A percentile compares a stretch with the other conserved stretches of the same genome.
Conservation (phyloP, 2,888 invertebrate genomes). For the Drosophila aldrichi region DNA sequence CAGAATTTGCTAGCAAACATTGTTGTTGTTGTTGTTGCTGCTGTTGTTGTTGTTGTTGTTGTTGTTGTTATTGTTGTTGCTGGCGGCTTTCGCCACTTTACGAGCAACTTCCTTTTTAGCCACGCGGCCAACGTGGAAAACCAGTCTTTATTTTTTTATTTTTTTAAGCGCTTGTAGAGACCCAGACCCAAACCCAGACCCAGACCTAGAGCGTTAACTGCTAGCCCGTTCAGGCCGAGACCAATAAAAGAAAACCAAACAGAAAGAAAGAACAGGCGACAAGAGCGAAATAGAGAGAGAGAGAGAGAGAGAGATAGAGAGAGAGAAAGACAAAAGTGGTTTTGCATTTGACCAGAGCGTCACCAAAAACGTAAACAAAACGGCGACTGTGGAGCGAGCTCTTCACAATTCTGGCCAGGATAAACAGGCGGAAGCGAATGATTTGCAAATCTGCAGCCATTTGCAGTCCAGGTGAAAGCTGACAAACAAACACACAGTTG, state of each 20-base stretch:
- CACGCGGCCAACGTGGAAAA: conserved; percentile 55
- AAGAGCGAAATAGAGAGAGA: too few relatives aligned
- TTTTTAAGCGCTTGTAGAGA: conserved; percentile 35
- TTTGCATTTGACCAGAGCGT: conserved; percentile 35
- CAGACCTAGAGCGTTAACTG: conserved; percentile 20
- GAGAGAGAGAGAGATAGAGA: too few relatives aligned
- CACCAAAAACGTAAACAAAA: conserved; percentile 54
- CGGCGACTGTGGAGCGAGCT: conserved; percentile 8
- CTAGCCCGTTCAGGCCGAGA: conserved; percentile 3
- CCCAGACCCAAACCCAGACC: conserved; percentile 22
- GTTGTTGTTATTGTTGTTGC: conserved; percentile 10
- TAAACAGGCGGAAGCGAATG: conserved; percentile 58
- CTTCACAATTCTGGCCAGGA: conserved; percentile 36
- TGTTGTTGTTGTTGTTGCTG: conserved; percentile 16
- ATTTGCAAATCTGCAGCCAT: conserved; percentile 61
- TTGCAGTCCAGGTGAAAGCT: conserved; percentile 58
- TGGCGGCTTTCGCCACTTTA: conserved; percentile 78
- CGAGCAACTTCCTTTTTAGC: conserved; percentile 76
- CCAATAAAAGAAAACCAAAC: conserved; percentile 4
- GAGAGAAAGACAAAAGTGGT: background rate
- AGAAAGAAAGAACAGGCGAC: background rate
- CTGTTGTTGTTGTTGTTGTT: conserved; percentile 16
- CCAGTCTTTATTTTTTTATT: conserved; percentile 35
- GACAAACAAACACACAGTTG: conserved; percentile 23
- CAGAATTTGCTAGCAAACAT: conserved; percentile 55